These are phyloP conservation scores for Casuarius casuarius DNA, from an alignment of 2,113 vertebrate genomes.

Conservation along the genomic window DNA sequence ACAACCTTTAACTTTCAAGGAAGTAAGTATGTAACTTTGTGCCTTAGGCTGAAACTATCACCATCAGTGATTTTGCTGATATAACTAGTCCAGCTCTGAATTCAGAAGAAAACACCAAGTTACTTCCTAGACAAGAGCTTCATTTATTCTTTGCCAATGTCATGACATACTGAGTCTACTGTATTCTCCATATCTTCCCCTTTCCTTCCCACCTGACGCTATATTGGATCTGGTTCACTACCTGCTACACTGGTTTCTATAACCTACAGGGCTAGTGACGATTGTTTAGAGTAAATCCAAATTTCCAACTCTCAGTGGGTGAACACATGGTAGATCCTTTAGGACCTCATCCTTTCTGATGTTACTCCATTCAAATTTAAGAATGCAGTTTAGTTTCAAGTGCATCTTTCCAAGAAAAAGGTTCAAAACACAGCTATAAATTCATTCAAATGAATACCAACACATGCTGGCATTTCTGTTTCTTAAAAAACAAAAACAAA, in stretches of 20 bases:
- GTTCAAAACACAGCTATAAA: not conserved
- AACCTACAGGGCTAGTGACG: not conserved
- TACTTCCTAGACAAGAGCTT: not conserved
- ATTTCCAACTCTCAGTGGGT: not conserved
- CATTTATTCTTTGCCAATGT: fast-evolving
- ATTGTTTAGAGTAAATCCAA: not conserved
- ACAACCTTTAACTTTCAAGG: not conserved
- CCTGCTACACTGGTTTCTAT: not conserved
- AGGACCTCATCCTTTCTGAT: not conserved
- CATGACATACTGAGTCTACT: not conserved
- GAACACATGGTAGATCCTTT: not conserved
- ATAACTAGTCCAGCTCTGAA: not conserved
- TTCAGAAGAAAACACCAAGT: not conserved
- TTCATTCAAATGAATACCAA: not conserved
- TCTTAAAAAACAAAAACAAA: not conserved
- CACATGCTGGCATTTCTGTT: not conserved
- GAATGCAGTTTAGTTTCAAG: not conserved
- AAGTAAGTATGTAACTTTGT: not conserved
- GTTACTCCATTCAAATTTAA: not conserved
- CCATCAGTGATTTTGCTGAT: not conserved
- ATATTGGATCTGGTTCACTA: not conserved
- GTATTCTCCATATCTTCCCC: not conserved
- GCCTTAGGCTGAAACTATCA: not conserved
- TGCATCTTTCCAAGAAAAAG: not conserved
- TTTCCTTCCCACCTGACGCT: not conserved